Percentiles rank a stretch among this genome's conserved stretches.
phyloP scores from a whole-genome alignment of 2,113 vertebrate genomes.

The Odontesthes bonariensis region DNA sequence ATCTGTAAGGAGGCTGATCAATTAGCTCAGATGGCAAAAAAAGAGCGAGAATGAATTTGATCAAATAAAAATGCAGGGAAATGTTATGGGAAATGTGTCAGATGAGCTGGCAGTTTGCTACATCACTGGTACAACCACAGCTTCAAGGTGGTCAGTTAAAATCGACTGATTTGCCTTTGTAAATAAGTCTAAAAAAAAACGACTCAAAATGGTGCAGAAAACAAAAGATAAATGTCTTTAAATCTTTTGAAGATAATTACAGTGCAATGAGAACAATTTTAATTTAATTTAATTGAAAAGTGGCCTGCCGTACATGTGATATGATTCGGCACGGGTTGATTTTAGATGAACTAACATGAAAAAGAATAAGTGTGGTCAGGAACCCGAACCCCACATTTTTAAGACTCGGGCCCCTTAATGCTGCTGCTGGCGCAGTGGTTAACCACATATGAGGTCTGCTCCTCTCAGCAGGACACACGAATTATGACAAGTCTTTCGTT shows the following conservation, averaged over 20 bases:
- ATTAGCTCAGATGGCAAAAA: conserved; percentile 46
- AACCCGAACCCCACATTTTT: conserved; percentile 15
- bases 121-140: conserved; percentile 48
- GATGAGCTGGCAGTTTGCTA: conserved; percentile 52
- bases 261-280: neutral
- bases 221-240: no score
- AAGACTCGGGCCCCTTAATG: conserved; percentile 16
- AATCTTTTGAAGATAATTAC: no score
- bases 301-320: neutral
- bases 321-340: neutral
- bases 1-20: conserved; percentile 29
- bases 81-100: conserved; percentile 49
- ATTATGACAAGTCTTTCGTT: conserved; percentile 44
- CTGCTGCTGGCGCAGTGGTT: conserved; percentile 4
- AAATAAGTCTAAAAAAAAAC: no score
- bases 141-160: no score
- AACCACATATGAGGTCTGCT: conserved; percentile 21
- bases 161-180: no score
- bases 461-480: conserved; percentile 29
- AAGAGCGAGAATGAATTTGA: neutral
- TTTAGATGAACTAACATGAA: neutral
- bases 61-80: no score
- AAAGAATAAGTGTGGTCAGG: neutral
- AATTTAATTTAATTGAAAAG: neutral
- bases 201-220: no score